Evolutionary conservation across 2,113 vertebrate genomes (phyloP), one percentile per base, ranked within the genome.

Genomic region (Plotosus lineatus): DNA sequence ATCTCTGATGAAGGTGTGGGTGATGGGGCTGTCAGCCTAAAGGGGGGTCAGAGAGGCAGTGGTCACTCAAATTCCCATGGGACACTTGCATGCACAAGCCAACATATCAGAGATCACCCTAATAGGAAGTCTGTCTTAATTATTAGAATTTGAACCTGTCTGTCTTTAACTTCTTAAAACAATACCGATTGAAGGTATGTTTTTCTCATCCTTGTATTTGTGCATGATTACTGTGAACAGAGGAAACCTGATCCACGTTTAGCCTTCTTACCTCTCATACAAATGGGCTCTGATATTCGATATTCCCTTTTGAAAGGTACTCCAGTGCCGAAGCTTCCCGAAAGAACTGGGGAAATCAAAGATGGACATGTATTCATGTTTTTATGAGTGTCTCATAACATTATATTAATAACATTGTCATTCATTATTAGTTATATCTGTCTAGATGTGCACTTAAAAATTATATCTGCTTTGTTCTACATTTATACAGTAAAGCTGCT

Each of bases 1-100:
- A 90, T 93, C 93, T 93, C 92, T 91, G 91, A 94, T 94, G 92
- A 91, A 94, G 92, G 92, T 90, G 56, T 75, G 88, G 90, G 89
- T 91, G 91, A 92, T 91, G 91, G 92, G 92, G 92, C 90, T 90
- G 90, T 91, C 90, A 91, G 90, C 89, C 86, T 89, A 88, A 87
- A 89, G 86, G 88, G 82, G 90, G 90, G 91, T 90, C 93, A 92
- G 85, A 65, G 88, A 90, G 89, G 87, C 88, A 93, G 89, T 90
- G 93, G 93, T 93, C 93, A 93, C 89, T 93, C 89, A 89, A 88
- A 86, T 84, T 85, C 92, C 91, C 90, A 68, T 84, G 91, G 92
- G 91, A 93, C 89, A 86, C 90, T 88, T 88, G 90, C 88, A 91
- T 90, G 89, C 85, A 82, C 87, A 90, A 88, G 84, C 90, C 88